Conservation (phyloP, 2,797 vertebrate genomes). For the Sebastes miniatus region DNA sequence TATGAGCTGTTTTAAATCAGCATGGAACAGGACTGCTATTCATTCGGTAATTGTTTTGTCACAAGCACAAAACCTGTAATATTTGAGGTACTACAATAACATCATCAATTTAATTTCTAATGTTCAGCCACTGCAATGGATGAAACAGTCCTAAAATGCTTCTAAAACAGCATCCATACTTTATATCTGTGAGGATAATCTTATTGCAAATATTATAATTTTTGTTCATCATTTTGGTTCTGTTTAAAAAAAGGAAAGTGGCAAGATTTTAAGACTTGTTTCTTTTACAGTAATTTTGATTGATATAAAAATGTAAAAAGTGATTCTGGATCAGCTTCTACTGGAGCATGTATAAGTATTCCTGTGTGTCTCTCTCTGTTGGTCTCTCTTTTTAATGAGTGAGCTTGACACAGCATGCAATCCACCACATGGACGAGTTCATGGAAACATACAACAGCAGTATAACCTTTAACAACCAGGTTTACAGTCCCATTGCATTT, state of each 20-base stretch:
- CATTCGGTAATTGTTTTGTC: conserved; percentile 4
- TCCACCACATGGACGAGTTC: not conserved
- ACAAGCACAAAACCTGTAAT: not conserved
- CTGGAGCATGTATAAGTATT: not conserved
- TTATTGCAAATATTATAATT: not conserved
- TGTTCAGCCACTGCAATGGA: not conserved
- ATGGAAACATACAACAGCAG: conserved; percentile 19
- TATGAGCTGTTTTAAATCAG: conserved; percentile 11
- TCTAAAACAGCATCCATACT: not conserved
- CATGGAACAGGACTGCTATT: not conserved
- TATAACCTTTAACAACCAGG: conserved; percentile 4
- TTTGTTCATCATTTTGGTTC: not conserved
- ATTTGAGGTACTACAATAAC: not conserved
- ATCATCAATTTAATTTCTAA: not conserved
- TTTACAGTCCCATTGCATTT: not conserved
- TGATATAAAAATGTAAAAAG: not conserved
- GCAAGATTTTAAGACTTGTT: not conserved
- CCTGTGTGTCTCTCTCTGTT: not conserved
- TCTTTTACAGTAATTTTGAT: not conserved
- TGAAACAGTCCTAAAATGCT: not conserved
- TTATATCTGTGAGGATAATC: not conserved
- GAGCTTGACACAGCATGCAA: not conserved
- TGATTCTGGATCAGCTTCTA: not conserved
- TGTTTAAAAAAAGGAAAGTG: not conserved
- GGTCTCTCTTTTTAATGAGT: not conserved